phyloP scores from a whole-genome alignment of 1,140 invertebrate genomes.

The Ostrea denselamellosa region DNA sequence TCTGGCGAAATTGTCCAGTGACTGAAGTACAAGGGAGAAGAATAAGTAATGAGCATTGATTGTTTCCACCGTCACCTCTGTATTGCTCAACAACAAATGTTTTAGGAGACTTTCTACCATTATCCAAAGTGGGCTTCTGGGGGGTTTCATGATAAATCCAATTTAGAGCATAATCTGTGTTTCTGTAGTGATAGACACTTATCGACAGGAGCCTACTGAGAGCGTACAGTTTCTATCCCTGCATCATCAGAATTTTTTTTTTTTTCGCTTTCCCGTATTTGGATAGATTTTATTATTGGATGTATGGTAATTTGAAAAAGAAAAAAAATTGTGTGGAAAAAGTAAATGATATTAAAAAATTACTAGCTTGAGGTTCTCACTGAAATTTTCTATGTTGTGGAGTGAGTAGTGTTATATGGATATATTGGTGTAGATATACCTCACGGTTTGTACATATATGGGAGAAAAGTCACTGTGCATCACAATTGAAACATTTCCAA shows the following conservation, averaged over 20 bases:
- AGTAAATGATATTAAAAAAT: too few species aligned
- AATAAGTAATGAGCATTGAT: conserved; percentile 1
- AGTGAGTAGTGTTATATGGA: too few species aligned
- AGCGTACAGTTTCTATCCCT: background rate
- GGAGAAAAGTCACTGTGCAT: too few species aligned
- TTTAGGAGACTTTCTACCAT: conserved; percentile 9
- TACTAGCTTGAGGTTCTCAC: too few species aligned
- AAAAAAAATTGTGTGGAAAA: too few species aligned
- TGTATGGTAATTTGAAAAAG: background rate
- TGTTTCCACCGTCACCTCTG: background rate
- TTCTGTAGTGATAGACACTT: background rate
- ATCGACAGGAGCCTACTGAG: background rate
- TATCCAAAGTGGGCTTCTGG: conserved; percentile 26
- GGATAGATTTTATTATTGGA: conserved; percentile 3
- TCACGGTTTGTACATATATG: too few species aligned
- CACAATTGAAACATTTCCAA: background rate
- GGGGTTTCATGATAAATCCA: conserved; percentile 23
- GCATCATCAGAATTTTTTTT: background rate
- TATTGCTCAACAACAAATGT: conserved; percentile 11
- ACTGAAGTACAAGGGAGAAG: background rate
- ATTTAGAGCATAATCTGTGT: conserved; percentile 16
- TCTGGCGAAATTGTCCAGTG: background rate
- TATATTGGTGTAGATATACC: too few species aligned
- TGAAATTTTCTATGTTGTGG: too few species aligned
- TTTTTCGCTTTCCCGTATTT: background rate